phyloP scores from a whole-genome alignment of 2,888 invertebrate species.

The Conops quadrifasciatus region DNA sequence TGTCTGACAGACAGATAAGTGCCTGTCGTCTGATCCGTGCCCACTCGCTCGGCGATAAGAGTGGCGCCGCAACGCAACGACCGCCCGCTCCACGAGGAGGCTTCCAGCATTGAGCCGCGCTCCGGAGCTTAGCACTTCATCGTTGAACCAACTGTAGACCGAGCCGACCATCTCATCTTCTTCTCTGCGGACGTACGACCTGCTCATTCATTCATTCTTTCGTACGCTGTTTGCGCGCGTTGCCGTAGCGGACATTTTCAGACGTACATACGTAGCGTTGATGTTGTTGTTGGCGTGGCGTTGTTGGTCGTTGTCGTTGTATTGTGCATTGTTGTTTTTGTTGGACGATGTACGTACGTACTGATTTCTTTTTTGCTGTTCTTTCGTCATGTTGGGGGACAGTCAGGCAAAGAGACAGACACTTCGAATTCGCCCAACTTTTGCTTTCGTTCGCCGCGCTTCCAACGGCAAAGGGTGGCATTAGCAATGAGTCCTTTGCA shows the following conservation, averaged over 20 bases:
- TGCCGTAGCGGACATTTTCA: constrained; percentile 16
- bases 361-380: no score
- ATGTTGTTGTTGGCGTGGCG: not conserved
- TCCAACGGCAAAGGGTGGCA: not conserved
- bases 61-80: not conserved
- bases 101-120: no score
- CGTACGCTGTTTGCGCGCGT: constrained; percentile 16
- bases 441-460: constrained; percentile 30
- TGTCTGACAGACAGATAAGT: not conserved
- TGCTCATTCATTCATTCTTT: constrained; percentile 16
- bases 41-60: constrained; percentile 10
- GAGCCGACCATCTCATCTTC: not conserved
- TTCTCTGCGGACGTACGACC: not conserved
- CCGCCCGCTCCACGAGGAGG: not conserved
- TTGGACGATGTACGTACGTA: no score
- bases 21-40: not conserved
- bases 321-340: no score
- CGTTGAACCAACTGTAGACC: not conserved
- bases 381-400: no score
- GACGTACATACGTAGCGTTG: not conserved
- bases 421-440: constrained; percentile 11
- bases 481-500: no score
- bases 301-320: not conserved
- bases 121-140: not conserved
- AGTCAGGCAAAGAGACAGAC: not conserved